Evolutionary conservation across 2,888 invertebrate genomes (phyloP).

Genomic region (Apamea crenata): DNA sequence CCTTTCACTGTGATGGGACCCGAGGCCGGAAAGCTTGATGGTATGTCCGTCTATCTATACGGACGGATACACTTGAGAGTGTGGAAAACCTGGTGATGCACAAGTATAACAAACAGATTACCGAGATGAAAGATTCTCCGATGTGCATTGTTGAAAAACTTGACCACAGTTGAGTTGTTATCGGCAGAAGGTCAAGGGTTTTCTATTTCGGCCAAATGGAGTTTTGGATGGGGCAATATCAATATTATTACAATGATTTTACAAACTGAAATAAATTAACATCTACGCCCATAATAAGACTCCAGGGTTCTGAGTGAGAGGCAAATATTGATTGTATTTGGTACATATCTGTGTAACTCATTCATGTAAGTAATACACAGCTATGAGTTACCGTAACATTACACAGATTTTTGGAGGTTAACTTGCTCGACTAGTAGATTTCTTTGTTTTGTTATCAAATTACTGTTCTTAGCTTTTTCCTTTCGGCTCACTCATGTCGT

Average conservation of each 20-base stretch:
- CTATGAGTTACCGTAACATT: constrained; percentile 84
- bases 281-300: constrained; percentile 85
- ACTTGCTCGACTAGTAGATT: constrained; percentile 47
- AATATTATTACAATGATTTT: constrained; percentile 70
- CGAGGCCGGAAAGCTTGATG: constrained; percentile 90
- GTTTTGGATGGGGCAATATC: constrained; percentile 85
- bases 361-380: constrained; percentile 87
- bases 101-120: constrained; percentile 71
- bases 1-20: constrained; percentile 90
- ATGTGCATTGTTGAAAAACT: constrained; percentile 90
- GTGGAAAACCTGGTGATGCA: constrained; percentile 90
- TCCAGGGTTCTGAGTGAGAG: constrained; percentile 90
- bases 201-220: constrained; percentile 90
- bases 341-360: constrained; percentile 86
- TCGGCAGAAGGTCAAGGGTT: constrained; percentile 90
- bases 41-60: constrained; percentile 86
- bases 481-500: constrained; percentile 7
- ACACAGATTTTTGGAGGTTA: constrained; percentile 64
- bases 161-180: constrained; percentile 86
- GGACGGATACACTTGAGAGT: constrained; percentile 88
- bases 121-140: constrained; percentile 69
- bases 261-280: constrained; percentile 70
- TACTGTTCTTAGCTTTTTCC: constrained; percentile 46
- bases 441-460: constrained; percentile 55
- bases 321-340: constrained; percentile 84